These are phyloP conservation scores for Notoglanidium macrostoma DNA, from an alignment of 2,797 vertebrate genomes.

Conservation along the genomic window DNA sequence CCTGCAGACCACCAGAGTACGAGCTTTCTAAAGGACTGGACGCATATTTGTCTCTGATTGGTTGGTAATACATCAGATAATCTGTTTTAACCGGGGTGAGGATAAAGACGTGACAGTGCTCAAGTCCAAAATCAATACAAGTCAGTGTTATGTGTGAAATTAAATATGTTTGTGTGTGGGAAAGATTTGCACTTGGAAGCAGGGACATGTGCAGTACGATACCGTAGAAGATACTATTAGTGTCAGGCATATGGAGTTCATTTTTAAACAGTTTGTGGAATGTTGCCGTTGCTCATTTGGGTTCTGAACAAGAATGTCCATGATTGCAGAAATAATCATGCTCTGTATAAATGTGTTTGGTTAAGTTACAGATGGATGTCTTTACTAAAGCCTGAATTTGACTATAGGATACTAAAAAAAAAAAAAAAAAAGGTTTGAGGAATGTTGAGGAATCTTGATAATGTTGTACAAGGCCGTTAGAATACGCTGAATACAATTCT, in stretches of 20 bases:
- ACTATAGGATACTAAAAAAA: not conserved
- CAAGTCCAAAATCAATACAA: constrained; percentile 31
- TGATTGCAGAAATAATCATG: constrained; percentile 20
- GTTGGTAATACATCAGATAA: constrained; percentile 34
- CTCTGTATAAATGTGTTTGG: constrained; percentile 6
- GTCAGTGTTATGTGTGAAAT: constrained; percentile 1
- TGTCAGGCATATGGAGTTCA: constrained; percentile 39
- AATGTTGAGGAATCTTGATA: not conserved
- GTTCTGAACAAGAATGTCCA: constrained; percentile 25
- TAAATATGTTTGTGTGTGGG: constrained; percentile 6
- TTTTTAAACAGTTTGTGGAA: constrained; percentile 43
- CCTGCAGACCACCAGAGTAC: constrained; percentile 37
- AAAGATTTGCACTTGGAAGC: constrained; percentile 9
- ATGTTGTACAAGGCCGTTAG: not conserved
- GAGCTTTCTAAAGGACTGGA: constrained; percentile 21
- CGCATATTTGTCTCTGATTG: constrained; percentile 31
- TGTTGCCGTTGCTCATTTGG: constrained; percentile 31
- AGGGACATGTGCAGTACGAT: constrained; percentile 23
- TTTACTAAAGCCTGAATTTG: not conserved
- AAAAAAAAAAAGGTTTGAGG: not conserved
- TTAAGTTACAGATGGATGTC: not conserved
- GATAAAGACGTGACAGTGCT: constrained; percentile 1
- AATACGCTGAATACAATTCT: not conserved
- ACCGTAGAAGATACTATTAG: constrained; percentile 15
- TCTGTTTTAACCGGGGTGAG: not conserved